phyloP scores from a whole-genome alignment of 2,797 vertebrate genomes.

The Esox masquinongy region DNA sequence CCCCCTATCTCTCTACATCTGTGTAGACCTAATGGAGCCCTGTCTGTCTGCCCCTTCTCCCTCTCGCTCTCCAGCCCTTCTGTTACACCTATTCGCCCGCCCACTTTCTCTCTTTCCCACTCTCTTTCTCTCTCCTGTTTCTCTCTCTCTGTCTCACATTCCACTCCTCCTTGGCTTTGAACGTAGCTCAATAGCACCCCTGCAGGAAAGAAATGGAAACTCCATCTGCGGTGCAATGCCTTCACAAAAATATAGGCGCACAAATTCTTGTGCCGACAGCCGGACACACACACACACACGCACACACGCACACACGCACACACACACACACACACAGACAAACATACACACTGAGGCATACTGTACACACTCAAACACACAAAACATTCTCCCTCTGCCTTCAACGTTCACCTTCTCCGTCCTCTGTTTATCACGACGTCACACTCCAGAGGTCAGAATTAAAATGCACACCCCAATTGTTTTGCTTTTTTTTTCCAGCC shows the following conservation, averaged over 20 bases:
- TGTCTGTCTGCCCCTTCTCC: no score
- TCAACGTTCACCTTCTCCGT: conserved; percentile 15
- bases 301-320: conserved; percentile 14
- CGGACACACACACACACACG: not conserved
- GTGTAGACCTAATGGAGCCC: no score
- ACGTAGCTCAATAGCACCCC: conserved; percentile 67
- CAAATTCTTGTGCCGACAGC: not conserved
- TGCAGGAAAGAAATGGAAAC: conserved; percentile 46
- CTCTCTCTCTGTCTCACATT: conserved; percentile 5
- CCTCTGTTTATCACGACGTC: conserved; percentile 12
- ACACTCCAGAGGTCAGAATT: conserved; percentile 27
- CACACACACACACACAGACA: conserved; percentile 6
- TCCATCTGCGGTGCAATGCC: not conserved
- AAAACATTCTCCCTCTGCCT: not conserved
- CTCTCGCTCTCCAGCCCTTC: no score
- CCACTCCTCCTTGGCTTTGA: conserved; percentile 30
- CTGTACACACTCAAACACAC: not conserved
- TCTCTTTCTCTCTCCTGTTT: no score
- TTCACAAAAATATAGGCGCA: conserved; percentile 9
- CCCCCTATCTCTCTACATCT: conserved; percentile 2
- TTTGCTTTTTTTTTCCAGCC: not conserved
- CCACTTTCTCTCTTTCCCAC: not conserved
- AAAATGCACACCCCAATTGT: conserved; percentile 22
- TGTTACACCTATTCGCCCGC: no score
- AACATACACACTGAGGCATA: not conserved